Base-by-base conservation (phyloP, 2,797 vertebrate species). In the Vespertilio murinus region DNA sequence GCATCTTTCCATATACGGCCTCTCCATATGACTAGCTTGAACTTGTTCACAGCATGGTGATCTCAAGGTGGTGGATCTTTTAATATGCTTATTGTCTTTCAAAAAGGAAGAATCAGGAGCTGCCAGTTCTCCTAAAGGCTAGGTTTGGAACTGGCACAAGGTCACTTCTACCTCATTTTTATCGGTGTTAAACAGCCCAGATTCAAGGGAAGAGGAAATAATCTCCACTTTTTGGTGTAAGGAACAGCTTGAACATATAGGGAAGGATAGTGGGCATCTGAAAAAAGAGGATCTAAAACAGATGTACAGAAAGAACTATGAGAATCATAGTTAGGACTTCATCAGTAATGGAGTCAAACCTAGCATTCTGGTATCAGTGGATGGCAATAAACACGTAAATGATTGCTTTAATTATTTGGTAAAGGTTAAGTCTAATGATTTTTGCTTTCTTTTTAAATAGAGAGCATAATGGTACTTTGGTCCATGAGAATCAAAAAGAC, bases 371-470 rank as follows among this genome's bases (percentile, higher is more conserved):
- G 3, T 65, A 75, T 77, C 71, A 35, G 38, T 74, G 54, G 59
- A 4, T 49, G 25, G 23, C 69, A n/a, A 71, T 67, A 56, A 90
- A 45, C 6, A 82, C 20, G 11, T 49, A 23, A n/a, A 23, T 67
- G 14, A 38, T 54, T 65, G 52, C 45, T 49, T 83, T 91, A 69
- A 56, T 54, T 82, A 35, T 28, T 17, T 94, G 14, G 61, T 90
- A 84, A 91, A 85, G 56, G 30, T 59, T n/a, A 81, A 23, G 47
- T 64, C 54, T 88, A 64, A 89, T 88, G 65, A 70, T 74, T 90
- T 71, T 49, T 75, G 30, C 45, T 49, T 83, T 90, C 54, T 81
- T 93, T 93, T 77, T 59, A 47, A 94, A 65, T 52, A 70, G 40
- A 73, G 65, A 80, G 22, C 8, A 25, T 81, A 74, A 12, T 67